phyloP scores from a whole-genome alignment of 2,113 vertebrate species.

The Electrona antarctica region DNA sequence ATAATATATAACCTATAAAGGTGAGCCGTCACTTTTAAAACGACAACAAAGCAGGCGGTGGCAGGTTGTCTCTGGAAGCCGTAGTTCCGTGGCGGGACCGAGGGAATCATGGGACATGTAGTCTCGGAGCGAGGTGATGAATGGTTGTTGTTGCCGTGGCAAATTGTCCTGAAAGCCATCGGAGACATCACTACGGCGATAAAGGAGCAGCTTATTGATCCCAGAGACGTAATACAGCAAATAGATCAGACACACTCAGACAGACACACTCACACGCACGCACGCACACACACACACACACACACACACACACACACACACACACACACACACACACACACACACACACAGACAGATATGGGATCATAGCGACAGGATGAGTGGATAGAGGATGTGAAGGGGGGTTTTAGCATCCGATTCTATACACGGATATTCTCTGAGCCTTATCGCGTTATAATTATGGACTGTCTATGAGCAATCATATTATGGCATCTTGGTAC shows the following conservation, averaged over 20 bases:
- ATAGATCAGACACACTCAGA: slow-evolving; percentile 83
- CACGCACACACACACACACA: no score
- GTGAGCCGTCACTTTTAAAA: no score
- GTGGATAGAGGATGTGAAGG: not conserved
- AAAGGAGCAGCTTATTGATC: slow-evolving; percentile 94
- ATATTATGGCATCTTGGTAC: no score
- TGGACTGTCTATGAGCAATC: no score
- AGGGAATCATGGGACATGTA: slow-evolving; percentile 45
- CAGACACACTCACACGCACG: slow-evolving; percentile 14
- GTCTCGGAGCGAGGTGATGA: slow-evolving; percentile 80
- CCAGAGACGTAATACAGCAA: slow-evolving; percentile 94
- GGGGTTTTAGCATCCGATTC: not conserved
- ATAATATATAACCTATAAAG: no score
- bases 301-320: no score
- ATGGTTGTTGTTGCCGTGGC: slow-evolving; percentile 91
- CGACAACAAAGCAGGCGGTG: not conserved
- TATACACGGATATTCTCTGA: slow-evolving; percentile 3
- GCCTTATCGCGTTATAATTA: not conserved
- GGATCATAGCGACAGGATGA: not conserved
- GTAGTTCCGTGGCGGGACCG: slow-evolving; percentile 3
- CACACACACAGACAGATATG: not conserved
- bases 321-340: not conserved
- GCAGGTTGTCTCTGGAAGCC: slow-evolving; percentile 2
- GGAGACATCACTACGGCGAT: slow-evolving; percentile 83
- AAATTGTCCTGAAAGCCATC: slow-evolving; percentile 94